These are phyloP conservation scores for Cryptus viduatorius DNA, from an alignment of 2,888 invertebrate genomes.

Conservation along the genomic window DNA sequence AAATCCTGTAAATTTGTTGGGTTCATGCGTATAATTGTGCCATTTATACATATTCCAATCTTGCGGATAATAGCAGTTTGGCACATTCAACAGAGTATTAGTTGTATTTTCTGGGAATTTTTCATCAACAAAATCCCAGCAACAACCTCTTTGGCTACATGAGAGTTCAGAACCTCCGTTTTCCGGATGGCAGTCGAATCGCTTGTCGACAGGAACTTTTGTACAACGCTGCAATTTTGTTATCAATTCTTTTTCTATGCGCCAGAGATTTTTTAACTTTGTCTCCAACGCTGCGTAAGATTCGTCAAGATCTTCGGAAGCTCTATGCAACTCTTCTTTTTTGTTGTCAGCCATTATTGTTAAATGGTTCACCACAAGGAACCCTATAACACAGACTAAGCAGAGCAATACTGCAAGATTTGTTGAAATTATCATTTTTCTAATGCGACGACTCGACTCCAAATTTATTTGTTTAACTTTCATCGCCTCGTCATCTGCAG, in stretches of 20 bases:
- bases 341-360: not conserved
- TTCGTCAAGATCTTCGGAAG: not conserved
- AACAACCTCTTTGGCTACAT: conserved; percentile 90
- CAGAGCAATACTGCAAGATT: not conserved
- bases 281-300: conserved; percentile 21
- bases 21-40: conserved; percentile 87
- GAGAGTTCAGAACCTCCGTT: conserved; percentile 85
- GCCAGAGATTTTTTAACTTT: conserved; percentile 7
- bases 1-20: conserved; percentile 87
- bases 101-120: conserved; percentile 62
- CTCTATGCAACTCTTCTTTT: not conserved
- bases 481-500: too few species aligned
- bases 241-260: not conserved
- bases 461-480: too few species aligned
- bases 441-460: too few species aligned
- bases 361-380: too few species aligned
- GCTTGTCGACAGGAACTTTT: conserved; percentile 79
- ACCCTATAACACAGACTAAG: too few species aligned
- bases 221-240: conserved; percentile 30
- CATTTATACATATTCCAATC: conserved; percentile 89
- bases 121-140: conserved; percentile 86
- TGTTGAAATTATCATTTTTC: too few species aligned
- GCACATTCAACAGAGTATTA: conserved; percentile 85
- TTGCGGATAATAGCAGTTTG: conserved; percentile 91
- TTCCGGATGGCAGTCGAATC: conserved; percentile 91